Evolutionary conservation across 2,797 vertebrate genomes (phyloP), one percentile per base, ranked within the genome.

Genomic region (Macropus fuliginosus): DNA sequence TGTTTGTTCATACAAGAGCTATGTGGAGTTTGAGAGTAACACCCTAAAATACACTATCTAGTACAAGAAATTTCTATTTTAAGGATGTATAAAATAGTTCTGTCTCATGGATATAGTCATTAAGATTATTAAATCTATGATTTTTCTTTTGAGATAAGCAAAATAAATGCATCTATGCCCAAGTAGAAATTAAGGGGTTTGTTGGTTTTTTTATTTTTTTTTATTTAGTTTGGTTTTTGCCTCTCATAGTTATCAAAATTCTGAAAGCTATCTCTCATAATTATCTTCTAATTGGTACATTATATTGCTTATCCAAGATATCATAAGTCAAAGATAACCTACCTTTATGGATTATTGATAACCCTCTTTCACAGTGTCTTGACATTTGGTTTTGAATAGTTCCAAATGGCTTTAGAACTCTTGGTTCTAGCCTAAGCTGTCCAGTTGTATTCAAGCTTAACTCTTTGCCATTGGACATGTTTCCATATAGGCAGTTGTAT

Each of bases 21-120:
- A 46, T 81, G 74, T 81, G 66, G 5, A 24, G n/a, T 81, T 81
- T 46, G 40, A 81, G 18, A 81, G 21, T 3, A 81, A 81, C 74
- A 46, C 74, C 40, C 74, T 81, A 81, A 81, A 81, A 81, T 81
- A 46, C 18, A 40, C 96, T 81, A n/a, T 46, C 66, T 81, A 81
- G 46, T 81, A 81, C 18, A 81, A 3, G 10, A 81, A 81, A 81
- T 46, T 29, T 21, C 74, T 14, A 46, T 81, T 24, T 81, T 40
- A 81, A 46, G n/a, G 66, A 81, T 46, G 8, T 81, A 40, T 46
- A 12, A 81, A 81, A 81, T 81, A 81, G 13, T 46, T 66, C 62
- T 66, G 34, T 34, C 34, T 27, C 62, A 66, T 66, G 13, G 13
- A n/a, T 66, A 27, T 66, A 66, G 57, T 11, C 57, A 59, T 31